Percentiles rank a stretch among this genome's conserved stretches.
These are phyloP conservation scores for Silurus glanis DNA, from an alignment of 2,113 vertebrate species.

Conservation along the genomic window DNA sequence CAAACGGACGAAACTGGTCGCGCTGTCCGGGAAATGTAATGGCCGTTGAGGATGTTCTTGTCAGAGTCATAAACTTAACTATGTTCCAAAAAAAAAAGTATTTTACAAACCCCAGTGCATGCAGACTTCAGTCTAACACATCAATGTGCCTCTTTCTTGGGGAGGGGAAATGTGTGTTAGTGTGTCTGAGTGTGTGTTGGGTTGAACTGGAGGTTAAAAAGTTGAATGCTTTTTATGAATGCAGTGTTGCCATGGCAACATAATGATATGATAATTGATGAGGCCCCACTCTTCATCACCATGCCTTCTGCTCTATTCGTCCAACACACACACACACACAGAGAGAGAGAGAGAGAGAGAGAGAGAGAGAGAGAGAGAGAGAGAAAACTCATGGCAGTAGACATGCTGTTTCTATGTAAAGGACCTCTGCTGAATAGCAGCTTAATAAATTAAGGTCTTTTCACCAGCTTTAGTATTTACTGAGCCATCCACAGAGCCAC, in stretches of 20 bases:
- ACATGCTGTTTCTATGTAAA: slow-evolving; percentile 31
- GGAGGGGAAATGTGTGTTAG: background rate
- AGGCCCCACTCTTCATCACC: slow-evolving; percentile 52
- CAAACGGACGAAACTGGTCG: background rate
- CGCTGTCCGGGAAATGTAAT: background rate
- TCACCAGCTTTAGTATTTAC: slow-evolving; percentile 10
- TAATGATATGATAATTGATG: slow-evolving; percentile 84
- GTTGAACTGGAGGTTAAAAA: background rate
- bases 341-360: background rate
- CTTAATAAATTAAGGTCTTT: slow-evolving; percentile 34
- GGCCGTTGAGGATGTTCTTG: background rate
- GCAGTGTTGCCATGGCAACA: slow-evolving; percentile 82
- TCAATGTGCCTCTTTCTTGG: background rate
- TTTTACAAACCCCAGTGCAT: background rate
- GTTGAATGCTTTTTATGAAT: slow-evolving; percentile 54
- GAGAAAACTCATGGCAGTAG: slow-evolving; percentile 1
- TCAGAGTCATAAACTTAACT: background rate
- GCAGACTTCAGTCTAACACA: background rate
- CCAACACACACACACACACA: background rate
- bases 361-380: background rate
- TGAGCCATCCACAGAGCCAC: background rate
- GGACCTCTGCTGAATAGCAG: slow-evolving; percentile 26
- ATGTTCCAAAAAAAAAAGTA: background rate
- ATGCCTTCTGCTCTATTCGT: background rate
- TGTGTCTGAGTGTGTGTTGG: background rate